A percentile compares a stretch with the other conserved stretches of the same genome.
Conservation (phyloP, 2,888 invertebrate species). For the Drosophila multiciliata region DNA sequence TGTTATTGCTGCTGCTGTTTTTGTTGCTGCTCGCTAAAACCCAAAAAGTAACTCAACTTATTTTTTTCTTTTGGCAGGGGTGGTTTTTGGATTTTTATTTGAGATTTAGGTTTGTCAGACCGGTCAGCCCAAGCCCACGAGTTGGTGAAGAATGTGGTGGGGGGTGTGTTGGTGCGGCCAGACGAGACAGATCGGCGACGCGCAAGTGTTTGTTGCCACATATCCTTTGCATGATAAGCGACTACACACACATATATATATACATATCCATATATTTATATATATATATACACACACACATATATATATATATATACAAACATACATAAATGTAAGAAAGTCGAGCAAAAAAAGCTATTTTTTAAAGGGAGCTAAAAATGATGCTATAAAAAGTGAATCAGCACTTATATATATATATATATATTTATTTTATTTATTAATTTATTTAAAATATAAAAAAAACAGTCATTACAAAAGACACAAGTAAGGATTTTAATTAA, state of each 20-base stretch:
- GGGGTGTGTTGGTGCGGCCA: conserved; percentile 18
- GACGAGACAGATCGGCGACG: conserved; percentile 69
- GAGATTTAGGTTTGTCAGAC: conserved; percentile 42
- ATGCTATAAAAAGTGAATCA: background rate
- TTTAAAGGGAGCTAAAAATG: background rate
- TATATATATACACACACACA: background rate
- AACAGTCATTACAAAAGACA: too few species aligned
- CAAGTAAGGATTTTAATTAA: background rate
- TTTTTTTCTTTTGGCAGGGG: conserved; percentile 38
- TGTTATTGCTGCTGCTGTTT: conserved; percentile 40
- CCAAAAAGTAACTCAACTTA: conserved; percentile 47
- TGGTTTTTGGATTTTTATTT: conserved; percentile 40
- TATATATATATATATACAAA: background rate
- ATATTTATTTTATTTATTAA: background rate
- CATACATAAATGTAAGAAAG: background rate
- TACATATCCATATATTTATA: background rate
- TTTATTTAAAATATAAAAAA: background rate
- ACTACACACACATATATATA: background rate
- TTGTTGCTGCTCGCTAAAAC: conserved; percentile 35
- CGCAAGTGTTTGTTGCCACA: conserved; percentile 57
- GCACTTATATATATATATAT: background rate
- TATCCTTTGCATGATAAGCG: conserved; percentile 35
- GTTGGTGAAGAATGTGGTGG: background rate
- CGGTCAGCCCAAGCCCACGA: conserved; percentile 3
- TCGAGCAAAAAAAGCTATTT: background rate